phyloP scores from a whole-genome alignment of 2,797 vertebrate genomes.

The Tinamus major region DNA sequence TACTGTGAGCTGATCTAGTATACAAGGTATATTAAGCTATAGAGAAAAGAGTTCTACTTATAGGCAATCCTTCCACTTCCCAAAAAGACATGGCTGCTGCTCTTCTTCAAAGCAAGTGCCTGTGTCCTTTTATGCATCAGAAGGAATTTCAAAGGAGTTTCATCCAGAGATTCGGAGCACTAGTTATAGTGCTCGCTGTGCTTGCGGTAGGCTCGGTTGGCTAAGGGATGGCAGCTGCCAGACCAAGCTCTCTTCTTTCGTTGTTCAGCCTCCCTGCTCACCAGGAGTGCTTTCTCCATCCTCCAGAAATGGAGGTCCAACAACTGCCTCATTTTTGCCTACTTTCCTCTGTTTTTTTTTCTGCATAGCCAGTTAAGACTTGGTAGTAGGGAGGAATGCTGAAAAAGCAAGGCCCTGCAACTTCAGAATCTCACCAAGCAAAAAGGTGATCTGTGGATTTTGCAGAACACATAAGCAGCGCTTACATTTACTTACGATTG shows the following conservation, averaged over 20 bases:
- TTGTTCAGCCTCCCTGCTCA: neutral
- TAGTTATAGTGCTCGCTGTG: neutral
- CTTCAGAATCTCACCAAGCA: neutral
- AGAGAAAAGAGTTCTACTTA: neutral
- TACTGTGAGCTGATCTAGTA: neutral
- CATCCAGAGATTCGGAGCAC: neutral
- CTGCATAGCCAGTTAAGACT: neutral
- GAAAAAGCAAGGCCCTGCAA: neutral
- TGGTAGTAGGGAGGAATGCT: neutral
- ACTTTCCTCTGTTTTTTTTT: neutral
- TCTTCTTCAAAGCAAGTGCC: neutral
- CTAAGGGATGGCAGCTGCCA: neutral
- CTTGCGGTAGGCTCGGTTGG: neutral
- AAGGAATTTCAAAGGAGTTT: neutral
- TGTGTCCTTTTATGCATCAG: neutral
- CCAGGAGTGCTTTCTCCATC: fast-evolving
- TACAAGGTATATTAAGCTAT: neutral
- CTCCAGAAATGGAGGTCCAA: neutral
- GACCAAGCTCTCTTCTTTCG: neutral
- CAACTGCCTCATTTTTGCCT: neutral
- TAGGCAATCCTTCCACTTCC: neutral
- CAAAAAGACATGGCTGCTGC: neutral
- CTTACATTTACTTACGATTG: neutral
- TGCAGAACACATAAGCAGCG: neutral
- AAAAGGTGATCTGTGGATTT: neutral